Evolutionary conservation across 2,113 vertebrate genomes (phyloP).

Genomic region (Onychostoma macrolepis): DNA sequence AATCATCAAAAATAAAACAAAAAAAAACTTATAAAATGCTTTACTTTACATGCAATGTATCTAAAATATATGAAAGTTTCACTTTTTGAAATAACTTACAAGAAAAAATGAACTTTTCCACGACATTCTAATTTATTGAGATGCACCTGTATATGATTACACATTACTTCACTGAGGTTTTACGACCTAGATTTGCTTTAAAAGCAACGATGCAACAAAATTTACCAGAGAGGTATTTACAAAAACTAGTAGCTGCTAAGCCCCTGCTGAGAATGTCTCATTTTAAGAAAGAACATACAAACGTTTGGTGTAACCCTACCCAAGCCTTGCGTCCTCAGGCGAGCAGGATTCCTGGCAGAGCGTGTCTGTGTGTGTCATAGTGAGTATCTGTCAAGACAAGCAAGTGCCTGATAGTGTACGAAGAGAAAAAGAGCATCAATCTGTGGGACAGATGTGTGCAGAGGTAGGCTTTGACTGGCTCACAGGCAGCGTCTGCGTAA

Average conservation of each 20-base stretch:
- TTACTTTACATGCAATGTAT: no score
- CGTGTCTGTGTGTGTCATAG: neutral
- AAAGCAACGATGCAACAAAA: neutral
- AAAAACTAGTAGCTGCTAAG: neutral
- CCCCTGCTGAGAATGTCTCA: neutral
- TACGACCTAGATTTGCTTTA: neutral
- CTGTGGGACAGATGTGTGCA: constrained; percentile 30
- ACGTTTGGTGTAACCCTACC: neutral
- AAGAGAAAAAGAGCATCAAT: constrained; percentile 18
- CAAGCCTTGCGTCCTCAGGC: neutral
- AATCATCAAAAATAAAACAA: no score
- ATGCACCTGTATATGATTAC: neutral
- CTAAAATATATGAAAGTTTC: no score
- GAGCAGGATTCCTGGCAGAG: neutral
- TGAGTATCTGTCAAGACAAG: constrained; percentile 23
- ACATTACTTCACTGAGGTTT: neutral
- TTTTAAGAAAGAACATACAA: neutral
- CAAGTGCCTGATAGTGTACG: constrained; percentile 7
- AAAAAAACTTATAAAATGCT: no score
- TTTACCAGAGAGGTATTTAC: neutral
- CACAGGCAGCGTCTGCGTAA: neutral
- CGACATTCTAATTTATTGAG: no score
- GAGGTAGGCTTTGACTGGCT: neutral
- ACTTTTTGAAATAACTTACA: no score
- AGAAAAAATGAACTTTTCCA: no score